These are phyloP conservation scores for Antigone vipio DNA, from an alignment of 2,113 vertebrate genomes.

Conservation along the genomic window DNA sequence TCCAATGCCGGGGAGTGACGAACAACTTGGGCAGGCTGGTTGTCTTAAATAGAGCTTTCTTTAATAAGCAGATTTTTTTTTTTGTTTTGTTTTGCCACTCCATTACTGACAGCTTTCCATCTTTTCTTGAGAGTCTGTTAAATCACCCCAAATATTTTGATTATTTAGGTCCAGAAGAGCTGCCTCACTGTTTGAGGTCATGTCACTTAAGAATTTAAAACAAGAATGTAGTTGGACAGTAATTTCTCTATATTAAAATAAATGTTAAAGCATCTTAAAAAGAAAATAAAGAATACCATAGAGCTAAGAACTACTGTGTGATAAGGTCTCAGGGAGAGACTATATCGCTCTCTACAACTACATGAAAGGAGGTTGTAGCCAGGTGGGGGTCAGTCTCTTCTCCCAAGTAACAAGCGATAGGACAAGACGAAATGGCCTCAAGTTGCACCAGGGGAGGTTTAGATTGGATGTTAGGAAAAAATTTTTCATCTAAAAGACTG, in stretches of 20 bases:
- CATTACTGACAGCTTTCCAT: neutral
- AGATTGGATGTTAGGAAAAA: too few species aligned
- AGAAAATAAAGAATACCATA: neutral
- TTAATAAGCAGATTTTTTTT: too few species aligned
- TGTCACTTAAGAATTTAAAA: neutral
- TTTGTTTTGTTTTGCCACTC: neutral
- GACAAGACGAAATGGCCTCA: neutral
- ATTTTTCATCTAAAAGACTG: too few species aligned
- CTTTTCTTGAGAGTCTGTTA: neutral
- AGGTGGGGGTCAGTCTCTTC: neutral
- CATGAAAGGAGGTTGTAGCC: neutral
- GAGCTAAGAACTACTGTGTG: neutral
- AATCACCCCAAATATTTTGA: rapidly evolving
- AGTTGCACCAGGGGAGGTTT: too few species aligned
- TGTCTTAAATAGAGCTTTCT: rapidly evolving
- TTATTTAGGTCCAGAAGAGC: neutral
- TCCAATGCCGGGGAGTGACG: too few species aligned
- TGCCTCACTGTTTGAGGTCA: neutral
- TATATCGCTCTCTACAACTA: too few species aligned
- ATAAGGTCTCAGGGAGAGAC: neutral
- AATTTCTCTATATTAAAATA: neutral
- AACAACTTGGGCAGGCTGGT: neutral
- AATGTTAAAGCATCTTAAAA: neutral
- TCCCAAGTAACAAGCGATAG: neutral
- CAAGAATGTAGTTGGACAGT: neutral